Percentiles rank a stretch among this genome's conserved stretches.
phyloP scores from a whole-genome alignment of 2,797 vertebrate genomes.

The Fistularia tabacaria region DNA sequence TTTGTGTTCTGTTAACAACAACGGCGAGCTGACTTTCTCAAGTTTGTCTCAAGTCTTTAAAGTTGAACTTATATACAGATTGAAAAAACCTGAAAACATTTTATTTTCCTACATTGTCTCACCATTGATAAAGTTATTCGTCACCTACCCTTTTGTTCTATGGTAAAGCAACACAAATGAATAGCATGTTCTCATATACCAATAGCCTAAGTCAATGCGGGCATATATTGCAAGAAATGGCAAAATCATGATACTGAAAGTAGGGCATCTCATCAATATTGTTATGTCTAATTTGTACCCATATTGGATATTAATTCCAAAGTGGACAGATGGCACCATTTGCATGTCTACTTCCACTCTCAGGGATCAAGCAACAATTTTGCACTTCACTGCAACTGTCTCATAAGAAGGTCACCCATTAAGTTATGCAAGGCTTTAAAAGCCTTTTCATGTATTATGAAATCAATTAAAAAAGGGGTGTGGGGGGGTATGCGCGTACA shows the following conservation, averaged over 20 bases:
- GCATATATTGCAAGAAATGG: neutral
- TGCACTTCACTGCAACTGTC: constrained; percentile 70
- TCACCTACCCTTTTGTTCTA: no score
- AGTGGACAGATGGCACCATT: constrained; percentile 67
- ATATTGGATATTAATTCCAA: constrained; percentile 61
- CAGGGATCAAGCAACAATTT: constrained; percentile 69
- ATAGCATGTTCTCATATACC: constrained; percentile 2
- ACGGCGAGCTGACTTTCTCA: no score
- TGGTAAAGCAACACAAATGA: neutral
- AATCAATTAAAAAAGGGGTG: constrained; percentile 58
- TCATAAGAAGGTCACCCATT: constrained; percentile 72
- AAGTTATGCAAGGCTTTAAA: constrained; percentile 65
- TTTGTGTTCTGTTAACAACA: no score
- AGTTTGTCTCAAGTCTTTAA: no score
- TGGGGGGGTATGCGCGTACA: constrained; percentile 19
- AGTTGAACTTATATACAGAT: no score
- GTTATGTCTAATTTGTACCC: constrained; percentile 44
- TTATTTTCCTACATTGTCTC: no score
- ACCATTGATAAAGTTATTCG: no score
- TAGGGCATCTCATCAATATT: constrained; percentile 53
- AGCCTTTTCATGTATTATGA: constrained; percentile 72
- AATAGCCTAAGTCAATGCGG: constrained; percentile 2
- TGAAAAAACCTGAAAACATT: no score
- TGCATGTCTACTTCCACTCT: constrained; percentile 60
- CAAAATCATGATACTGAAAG: constrained; percentile 27